Base-by-base conservation (phyloP, 2,888 invertebrate species). In the Platypus cylindrus region DNA sequence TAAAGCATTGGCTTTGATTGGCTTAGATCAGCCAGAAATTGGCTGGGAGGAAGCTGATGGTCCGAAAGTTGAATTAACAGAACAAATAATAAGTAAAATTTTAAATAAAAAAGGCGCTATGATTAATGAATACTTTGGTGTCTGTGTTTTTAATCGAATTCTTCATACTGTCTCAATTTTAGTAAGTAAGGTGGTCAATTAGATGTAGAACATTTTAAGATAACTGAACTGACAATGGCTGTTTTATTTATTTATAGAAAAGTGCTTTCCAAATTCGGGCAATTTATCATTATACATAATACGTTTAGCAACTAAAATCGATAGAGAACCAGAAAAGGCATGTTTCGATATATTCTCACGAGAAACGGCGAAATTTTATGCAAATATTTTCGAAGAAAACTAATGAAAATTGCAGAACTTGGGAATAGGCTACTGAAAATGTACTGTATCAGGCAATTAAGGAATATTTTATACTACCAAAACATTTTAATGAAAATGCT, bases 81-180 rank as follows among this genome's bases (percentile, higher is more conserved):
- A n/a, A n/a, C 56, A 65, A n/a, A 74, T 74, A 47, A 78, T 83
- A 45, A 62, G 70, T 0, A 67, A 75, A 37, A 64, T 86, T 31
- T 63, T 94, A 1, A 54, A 70, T 0, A 70, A 71, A 35, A 87
- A 86, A 55, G 65, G 77, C 2, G 72, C 75, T 4, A 86, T 97
- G 82, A 60, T 97, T 43, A 67, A 73, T 2, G 91, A 94, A 56
- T 97, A 97, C 61, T 97, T 95, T 62, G 79, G 84, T 0, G 54
- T 97, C 5, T 75, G 81, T 51, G 76, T 97, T 15, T n/a, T n/a
- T n/a, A 61, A 66, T 30, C 61, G 84, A 0, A 70, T 74, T 39
- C 54, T 95, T 8, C 62, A 72, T 36, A 71, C 81, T 0, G 56
- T 97, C 36, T 97, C 97, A 0, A 63, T 87, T 31, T 57, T 97